A percentile compares a stretch with the other conserved stretches of the same genome.
Conservation (phyloP, 2,797 vertebrate genomes). For the Cirrhinus molitorella region DNA sequence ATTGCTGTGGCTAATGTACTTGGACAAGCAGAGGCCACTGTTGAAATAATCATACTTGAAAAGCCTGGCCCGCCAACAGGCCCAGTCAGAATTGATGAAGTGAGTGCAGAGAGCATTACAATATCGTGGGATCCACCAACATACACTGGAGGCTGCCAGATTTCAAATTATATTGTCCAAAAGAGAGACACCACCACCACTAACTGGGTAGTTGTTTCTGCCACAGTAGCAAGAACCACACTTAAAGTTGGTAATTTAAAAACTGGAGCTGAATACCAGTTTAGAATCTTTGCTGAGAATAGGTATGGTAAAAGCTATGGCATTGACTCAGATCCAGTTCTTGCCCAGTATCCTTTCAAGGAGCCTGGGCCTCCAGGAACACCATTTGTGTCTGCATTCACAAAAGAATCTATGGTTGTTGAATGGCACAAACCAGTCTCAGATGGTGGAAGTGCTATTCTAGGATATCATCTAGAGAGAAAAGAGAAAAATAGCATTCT, state of each 20-base stretch:
- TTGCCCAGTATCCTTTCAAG: conserved; percentile 98
- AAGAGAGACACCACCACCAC: conserved; percentile 98
- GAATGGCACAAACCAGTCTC: conserved; percentile 97
- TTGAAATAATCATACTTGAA: conserved; percentile 91
- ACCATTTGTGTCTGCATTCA: conserved; percentile 84
- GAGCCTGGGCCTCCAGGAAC: conserved; percentile 89
- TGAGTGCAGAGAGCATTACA: conserved; percentile 95
- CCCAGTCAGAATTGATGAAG: conserved; percentile 92
- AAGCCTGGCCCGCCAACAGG: conserved; percentile 95
- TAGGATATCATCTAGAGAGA: conserved; percentile 96
- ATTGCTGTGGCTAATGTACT: conserved; percentile 86
- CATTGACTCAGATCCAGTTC: conserved; percentile 87
- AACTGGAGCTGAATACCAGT: conserved; percentile 96
- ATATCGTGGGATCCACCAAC: conserved; percentile 92
- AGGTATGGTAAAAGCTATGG: conserved; percentile 97
- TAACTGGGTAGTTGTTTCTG: conserved; percentile 94
- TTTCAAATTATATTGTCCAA: conserved; percentile 97
- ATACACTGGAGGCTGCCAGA: conserved; percentile 95
- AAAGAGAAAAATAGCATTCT: conserved; percentile 99
- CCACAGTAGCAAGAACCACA: conserved; percentile 95
- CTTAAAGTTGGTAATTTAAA: conserved; percentile 94
- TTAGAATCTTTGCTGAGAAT: conserved; percentile 97
- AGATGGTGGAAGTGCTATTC: conserved; percentile 92
- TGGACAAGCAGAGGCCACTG: conserved; percentile 82
- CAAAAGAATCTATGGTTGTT: conserved; percentile 94